Evolutionary conservation across 2,113 vertebrate species (phyloP), one percentile per base, ranked within the genome.

Genomic region (Pluvialis apricaria): DNA sequence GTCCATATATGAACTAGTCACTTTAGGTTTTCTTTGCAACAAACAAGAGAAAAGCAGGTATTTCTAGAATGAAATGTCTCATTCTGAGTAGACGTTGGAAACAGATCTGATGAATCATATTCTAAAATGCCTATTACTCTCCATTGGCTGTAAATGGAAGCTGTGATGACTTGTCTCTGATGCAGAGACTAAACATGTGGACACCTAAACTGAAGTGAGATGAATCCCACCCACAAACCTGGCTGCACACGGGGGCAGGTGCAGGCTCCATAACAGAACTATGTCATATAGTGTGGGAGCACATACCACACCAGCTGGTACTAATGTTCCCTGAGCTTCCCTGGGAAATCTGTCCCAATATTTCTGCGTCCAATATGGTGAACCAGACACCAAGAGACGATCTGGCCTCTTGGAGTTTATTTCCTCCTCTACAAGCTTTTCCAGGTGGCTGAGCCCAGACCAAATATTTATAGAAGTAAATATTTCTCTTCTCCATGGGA

Each of bases 401-500:
- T 86, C 49, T 87, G 87, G 66, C 45, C 58, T 88, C 58, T 91
- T 40, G 11, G 57, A 97, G 40, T 85, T 90, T 95, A 94, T 96
- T 97, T 96, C 84, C 58, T 87, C 17, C 34, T 72, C 57, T 62
- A 26, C 45, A 88, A 69, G 86, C 18, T 94, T 94, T 94, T 95
- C 93, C 96, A 97, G 95, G 94, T 96, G 96, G 65, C 82, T 92
- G 62, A 97, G 71, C 25, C 34, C 58, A 7, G 10, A 90, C 51
- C 82, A 93, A 93, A 94, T 96, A 95, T 91, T 96, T 95, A 94
- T 91, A 86, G 78, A 96, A 54, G 61, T 51, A 93, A 93, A 88
- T 82, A 95, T 96, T 96, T 95, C 62, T 93, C 45, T 88, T 95
- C 93, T 96, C 92, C 16, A 15, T 91, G 70, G 90, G 94, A 97